These are phyloP conservation scores for Momotus momota DNA, from an alignment of 2,797 vertebrate species.

Conservation along the genomic window DNA sequence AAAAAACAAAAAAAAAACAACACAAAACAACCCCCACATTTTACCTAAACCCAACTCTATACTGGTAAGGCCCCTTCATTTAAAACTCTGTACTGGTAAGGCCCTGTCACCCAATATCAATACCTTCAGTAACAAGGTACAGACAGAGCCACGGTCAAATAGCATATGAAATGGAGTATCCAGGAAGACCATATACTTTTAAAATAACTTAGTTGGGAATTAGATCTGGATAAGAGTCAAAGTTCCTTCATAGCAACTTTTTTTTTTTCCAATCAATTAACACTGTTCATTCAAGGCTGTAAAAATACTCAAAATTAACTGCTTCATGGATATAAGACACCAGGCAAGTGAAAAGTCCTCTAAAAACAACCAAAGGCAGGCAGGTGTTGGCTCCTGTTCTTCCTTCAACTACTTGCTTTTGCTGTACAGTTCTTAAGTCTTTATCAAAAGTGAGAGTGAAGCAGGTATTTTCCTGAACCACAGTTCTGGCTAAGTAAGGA, in stretches of 20 bases:
- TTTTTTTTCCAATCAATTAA: neutral
- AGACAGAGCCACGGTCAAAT: neutral
- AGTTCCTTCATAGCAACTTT: constrained; percentile 2
- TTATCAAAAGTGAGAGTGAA: neutral
- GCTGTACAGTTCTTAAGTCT: neutral
- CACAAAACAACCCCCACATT: neutral
- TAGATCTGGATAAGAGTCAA: neutral
- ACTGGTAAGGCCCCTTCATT: neutral
- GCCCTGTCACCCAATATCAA: neutral
- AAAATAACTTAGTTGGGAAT: neutral
- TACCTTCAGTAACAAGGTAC: neutral
- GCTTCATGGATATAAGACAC: neutral
- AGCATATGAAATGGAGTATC: neutral
- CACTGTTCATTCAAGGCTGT: constrained; percentile 4
- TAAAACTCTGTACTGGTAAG: constrained; percentile 14
- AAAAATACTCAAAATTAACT: neutral
- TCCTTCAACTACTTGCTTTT: neutral
- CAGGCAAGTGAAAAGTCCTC: neutral
- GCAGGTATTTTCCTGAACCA: neutral
- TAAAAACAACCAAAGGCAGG: neutral
- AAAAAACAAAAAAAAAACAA: neutral
- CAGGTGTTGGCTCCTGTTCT: neutral
- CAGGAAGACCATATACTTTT: neutral
- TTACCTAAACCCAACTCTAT: constrained; percentile 9
- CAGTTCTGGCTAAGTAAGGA: neutral